These are phyloP conservation scores for Odiellus spinosus DNA, from an alignment of 2,888 invertebrate genomes.

Conservation along the genomic window DNA sequence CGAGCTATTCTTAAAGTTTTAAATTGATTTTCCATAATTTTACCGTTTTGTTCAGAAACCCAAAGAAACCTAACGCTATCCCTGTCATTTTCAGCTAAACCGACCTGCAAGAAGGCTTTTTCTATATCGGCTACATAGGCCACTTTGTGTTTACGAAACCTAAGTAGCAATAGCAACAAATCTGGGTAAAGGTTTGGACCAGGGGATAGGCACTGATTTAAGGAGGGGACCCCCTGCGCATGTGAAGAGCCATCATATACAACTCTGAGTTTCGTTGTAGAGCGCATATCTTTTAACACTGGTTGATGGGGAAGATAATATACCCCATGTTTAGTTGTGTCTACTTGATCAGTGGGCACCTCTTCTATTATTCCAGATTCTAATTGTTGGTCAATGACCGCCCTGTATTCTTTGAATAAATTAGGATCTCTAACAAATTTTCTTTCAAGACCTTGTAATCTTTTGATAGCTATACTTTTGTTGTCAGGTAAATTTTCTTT, in stretches of 20 bases:
- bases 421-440: too few species aligned
- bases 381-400: too few species aligned
- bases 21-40: too few species aligned
- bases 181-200: conserved; percentile 6
- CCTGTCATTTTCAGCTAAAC: conserved; percentile 1
- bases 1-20: not conserved
- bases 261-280: not conserved
- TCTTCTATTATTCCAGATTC: too few species aligned
- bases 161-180: not conserved
- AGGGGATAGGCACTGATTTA: conserved; percentile 6
- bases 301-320: conserved; percentile 6
- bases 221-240: not conserved
- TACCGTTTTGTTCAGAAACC: not conserved
- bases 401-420: too few species aligned
- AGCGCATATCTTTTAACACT: conserved; percentile 1
- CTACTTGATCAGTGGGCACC: too few species aligned
- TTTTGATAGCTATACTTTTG: too few species aligned
- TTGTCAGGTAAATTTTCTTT: too few species aligned
- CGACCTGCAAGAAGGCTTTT: conserved; percentile 7
- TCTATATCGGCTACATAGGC: conserved; percentile 4
- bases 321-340: too few species aligned
- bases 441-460: too few species aligned
- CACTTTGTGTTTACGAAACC: conserved; percentile 8
- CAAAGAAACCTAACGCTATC: conserved; percentile 4
- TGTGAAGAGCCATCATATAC: conserved; percentile 9